Evolutionary conservation across 2,113 vertebrate species (phyloP).

Genomic region (Mystacornis crossleyi): DNA sequence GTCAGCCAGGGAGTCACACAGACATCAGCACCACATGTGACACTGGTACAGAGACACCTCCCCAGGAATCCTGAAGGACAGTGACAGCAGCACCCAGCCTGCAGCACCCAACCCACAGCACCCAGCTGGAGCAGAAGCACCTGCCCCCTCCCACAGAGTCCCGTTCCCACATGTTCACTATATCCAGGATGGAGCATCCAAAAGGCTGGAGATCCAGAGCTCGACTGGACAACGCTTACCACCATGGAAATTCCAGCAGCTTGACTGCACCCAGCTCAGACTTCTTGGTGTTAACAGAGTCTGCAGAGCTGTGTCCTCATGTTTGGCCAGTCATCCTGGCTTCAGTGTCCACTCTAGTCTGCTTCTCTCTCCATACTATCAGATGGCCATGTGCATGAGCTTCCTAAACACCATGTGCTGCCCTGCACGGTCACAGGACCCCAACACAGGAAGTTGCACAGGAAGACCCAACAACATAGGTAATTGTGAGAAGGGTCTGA

Average conservation of each 20-base stretch:
- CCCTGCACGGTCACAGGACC: not conserved
- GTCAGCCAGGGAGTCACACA: not conserved
- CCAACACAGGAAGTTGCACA: not conserved
- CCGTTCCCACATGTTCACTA: rapidly evolving
- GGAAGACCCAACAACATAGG: not conserved
- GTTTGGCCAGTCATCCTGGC: not conserved
- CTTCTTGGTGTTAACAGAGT: not conserved
- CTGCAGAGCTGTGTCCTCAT: not conserved
- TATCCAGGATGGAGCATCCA: not conserved
- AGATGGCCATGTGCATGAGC: not conserved
- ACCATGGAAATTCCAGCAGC: not conserved
- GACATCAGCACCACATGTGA: not conserved
- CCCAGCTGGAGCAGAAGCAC: not conserved
- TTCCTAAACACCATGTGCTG: not conserved
- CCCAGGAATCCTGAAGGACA: not conserved
- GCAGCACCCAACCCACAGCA: not conserved
- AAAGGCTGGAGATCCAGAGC: not conserved
- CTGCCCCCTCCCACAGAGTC: not conserved
- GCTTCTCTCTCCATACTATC: not conserved
- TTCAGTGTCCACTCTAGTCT: not conserved
- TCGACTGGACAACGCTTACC: not conserved
- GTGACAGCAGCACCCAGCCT: not conserved
- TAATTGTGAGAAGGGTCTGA: not conserved
- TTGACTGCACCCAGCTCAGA: not conserved
- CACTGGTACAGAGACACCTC: not conserved